Evolutionary conservation across 37 sponge, comb jelly and placozoan genomes (phyloP).

Genomic region (Hormiphora californensis): DNA sequence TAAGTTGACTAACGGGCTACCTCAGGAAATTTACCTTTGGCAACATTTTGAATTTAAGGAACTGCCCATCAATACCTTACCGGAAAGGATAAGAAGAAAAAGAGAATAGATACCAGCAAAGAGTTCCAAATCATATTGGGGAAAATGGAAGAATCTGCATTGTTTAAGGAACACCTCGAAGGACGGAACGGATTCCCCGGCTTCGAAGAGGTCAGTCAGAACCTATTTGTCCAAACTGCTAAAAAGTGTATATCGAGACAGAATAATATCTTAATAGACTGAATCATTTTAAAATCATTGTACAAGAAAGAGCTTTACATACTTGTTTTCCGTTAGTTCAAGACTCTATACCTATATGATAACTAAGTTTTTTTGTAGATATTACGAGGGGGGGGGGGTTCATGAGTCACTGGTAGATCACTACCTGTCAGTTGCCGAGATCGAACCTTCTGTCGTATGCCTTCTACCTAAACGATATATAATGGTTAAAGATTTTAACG

Average conservation of each 20-base stretch:
- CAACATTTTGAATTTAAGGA: conserved; percentile 57
- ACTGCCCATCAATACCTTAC: conserved; percentile 65
- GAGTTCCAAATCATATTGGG: too few relatives aligned
- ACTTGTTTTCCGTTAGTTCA: too few relatives aligned
- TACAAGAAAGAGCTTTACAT: too few relatives aligned
- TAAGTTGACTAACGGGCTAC: not conserved
- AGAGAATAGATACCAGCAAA: too few relatives aligned
- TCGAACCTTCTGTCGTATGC: conserved; percentile 56
- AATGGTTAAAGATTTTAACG: conserved; percentile 57
- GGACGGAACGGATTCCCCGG: too few relatives aligned
- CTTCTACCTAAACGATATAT: conserved; percentile 57
- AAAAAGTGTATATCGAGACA: too few relatives aligned
- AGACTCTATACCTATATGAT: not conserved
- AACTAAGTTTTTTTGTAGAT: not conserved
- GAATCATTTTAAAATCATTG: too few relatives aligned
- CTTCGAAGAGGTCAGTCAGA: too few relatives aligned
- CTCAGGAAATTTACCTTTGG: conserved; percentile 48
- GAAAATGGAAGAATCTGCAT: too few relatives aligned
- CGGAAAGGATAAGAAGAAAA: conserved; percentile 51
- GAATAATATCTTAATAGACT: too few relatives aligned
- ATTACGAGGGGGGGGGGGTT: not conserved
- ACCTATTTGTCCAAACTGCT: too few relatives aligned
- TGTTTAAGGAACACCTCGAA: too few relatives aligned
- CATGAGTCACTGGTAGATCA: not conserved
- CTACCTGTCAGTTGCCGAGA: not conserved